These are phyloP conservation scores for Eudorcas thomsonii DNA, from an alignment of 2,113 vertebrate genomes.

Conservation along the genomic window DNA sequence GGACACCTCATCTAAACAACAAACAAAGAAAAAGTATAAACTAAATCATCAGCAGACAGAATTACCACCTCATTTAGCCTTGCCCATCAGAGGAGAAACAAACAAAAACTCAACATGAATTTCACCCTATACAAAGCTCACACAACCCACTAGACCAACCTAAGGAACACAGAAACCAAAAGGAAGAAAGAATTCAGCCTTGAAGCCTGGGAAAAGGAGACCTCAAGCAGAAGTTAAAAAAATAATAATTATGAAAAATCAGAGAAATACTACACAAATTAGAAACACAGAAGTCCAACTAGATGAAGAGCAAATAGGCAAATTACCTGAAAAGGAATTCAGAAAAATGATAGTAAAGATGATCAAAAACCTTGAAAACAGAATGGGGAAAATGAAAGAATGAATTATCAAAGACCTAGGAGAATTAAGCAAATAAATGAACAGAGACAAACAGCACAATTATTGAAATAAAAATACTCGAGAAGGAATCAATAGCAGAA, in stretches of 20 bases:
- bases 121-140: neutral
- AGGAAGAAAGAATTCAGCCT: neutral
- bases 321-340: neutral
- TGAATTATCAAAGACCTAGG: neutral
- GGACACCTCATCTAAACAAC: too few relatives aligned
- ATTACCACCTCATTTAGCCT: too few relatives aligned
- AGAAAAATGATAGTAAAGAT: neutral
- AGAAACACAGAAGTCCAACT: neutral
- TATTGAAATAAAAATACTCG: neutral
- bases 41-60: too few relatives aligned
- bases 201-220: neutral
- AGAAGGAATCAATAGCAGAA: neutral
- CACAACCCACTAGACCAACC: neutral
- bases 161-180: neutral
- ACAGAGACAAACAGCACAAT: neutral
- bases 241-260: neutral
- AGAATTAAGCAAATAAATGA: neutral
- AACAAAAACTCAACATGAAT: neutral
- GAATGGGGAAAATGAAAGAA: neutral
- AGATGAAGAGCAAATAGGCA: neutral
- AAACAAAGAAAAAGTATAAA: too few relatives aligned
- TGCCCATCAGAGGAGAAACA: too few relatives aligned
- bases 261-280: neutral
- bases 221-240: neutral
- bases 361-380: neutral